Conservation (phyloP, 2,888 invertebrate genomes). For the Drosophila melanosoma region DNA sequence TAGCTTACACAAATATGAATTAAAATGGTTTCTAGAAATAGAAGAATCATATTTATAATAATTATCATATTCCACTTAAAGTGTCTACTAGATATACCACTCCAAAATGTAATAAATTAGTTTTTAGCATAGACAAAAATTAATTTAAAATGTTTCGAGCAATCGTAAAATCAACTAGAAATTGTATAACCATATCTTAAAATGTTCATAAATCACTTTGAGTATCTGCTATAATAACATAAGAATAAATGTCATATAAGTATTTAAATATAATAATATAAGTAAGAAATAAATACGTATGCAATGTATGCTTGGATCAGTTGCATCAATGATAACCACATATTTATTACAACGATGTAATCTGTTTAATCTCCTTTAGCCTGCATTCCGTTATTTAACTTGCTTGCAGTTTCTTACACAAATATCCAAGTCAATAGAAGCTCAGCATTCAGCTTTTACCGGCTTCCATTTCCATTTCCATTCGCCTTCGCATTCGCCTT, state of each 20-base stretch:
- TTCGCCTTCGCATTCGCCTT: background rate
- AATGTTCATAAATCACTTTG: too few species aligned
- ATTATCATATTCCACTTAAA: too few species aligned
- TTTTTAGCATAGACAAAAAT: too few species aligned
- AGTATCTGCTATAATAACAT: background rate
- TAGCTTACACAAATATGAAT: too few species aligned
- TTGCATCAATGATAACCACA: constrained; percentile 4
- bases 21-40: too few species aligned
- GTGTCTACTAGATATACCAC: too few species aligned
- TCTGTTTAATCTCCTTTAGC: constrained; percentile 44
- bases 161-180: background rate
- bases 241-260: background rate
- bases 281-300: background rate
- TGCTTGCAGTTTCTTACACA: constrained; percentile 38
- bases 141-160: too few species aligned
- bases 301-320: background rate
- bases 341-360: constrained; percentile 33
- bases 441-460: constrained; percentile 31
- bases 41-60: too few species aligned
- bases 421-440: constrained; percentile 34
- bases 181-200: background rate
- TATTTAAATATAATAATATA: background rate
- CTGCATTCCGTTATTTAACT: constrained; percentile 33
- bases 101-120: too few species aligned
- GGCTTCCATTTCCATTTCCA: constrained; percentile 11